phyloP scores from a whole-genome alignment of 2,888 invertebrate genomes.

The Beris chalybata region DNA sequence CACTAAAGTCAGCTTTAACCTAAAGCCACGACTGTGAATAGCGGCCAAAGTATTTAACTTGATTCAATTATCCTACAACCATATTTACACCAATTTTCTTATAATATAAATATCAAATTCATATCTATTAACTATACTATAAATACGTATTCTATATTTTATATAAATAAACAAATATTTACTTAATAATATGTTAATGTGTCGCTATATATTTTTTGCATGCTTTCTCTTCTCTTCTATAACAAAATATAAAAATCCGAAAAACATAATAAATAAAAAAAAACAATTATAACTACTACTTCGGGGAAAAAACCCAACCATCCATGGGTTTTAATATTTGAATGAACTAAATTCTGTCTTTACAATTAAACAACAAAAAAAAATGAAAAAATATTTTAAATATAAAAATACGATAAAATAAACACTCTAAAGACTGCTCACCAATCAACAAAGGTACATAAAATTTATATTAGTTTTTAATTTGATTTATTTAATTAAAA shows the following conservation, averaged over 20 bases:
- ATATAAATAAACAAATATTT: conserved; percentile 18
- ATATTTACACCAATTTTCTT: conserved; percentile 16
- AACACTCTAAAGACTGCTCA: conserved; percentile 52
- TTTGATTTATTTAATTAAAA: conserved; percentile 20
- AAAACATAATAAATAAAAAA: conserved; percentile 28
- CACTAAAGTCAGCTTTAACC: too few relatives aligned
- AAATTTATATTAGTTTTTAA: conserved; percentile 34
- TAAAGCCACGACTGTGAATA: too few relatives aligned
- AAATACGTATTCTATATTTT: conserved; percentile 9
- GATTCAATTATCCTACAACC: conserved; percentile 19
- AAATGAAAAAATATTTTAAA: conserved; percentile 22
- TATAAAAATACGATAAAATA: conserved; percentile 30
- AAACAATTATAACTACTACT: conserved; percentile 13
- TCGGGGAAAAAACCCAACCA: conserved; percentile 16
- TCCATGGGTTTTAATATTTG: conserved; percentile 22
- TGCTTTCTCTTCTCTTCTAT: conserved; percentile 47
- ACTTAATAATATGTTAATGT: conserved; percentile 46
- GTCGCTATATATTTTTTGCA: conserved; percentile 48
- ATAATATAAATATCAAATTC: conserved; percentile 10
- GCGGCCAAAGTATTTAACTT: conserved; percentile 8
- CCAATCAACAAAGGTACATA: conserved; percentile 56
- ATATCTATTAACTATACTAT: too few relatives aligned
- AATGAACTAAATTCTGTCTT: conserved; percentile 11
- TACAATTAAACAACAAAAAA: conserved; percentile 1
- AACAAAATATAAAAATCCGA: conserved; percentile 38